A percentile compares a stretch with the other conserved stretches of the same genome.
phyloP scores from a whole-genome alignment of 2,888 invertebrate genomes.

The Drosophila pegasa region DNA sequence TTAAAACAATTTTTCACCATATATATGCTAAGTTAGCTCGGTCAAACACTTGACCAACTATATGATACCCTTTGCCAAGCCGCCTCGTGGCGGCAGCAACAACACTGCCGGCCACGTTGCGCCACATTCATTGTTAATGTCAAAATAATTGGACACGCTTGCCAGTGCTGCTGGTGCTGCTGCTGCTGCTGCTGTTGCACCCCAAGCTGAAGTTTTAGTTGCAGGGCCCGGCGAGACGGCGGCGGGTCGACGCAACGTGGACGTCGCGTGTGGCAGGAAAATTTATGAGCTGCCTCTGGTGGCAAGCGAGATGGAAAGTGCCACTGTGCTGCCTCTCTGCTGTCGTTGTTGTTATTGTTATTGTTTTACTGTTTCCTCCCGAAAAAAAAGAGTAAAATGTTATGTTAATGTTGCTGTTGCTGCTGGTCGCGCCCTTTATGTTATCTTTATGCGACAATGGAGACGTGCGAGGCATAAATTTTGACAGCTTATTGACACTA shows the following conservation, averaged over 20 bases:
- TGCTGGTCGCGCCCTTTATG: constrained; percentile 56
- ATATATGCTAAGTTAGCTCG: neutral
- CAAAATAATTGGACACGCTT: constrained; percentile 83
- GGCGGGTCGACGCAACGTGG: constrained; percentile 5
- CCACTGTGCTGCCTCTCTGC: constrained; percentile 57
- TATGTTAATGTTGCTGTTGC: constrained; percentile 53
- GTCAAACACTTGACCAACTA: neutral
- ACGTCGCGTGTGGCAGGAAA: constrained; percentile 79
- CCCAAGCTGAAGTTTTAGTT: constrained; percentile 29
- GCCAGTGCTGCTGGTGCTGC: constrained; percentile 44
- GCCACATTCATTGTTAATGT: constrained; percentile 81
- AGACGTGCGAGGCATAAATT: constrained; percentile 71
- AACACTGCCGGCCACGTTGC: constrained; percentile 54
- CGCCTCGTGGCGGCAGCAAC: neutral
- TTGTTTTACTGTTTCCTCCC: constrained; percentile 10
- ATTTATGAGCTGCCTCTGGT: constrained; percentile 68
- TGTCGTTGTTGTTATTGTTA: neutral
- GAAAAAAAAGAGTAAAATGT: constrained; percentile 39
- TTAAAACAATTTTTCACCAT: neutral
- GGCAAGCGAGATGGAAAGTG: constrained; percentile 61
- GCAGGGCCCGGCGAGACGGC: constrained; percentile 19
- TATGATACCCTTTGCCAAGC: neutral
- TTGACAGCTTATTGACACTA: constrained; percentile 80
- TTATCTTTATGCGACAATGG: constrained; percentile 56
- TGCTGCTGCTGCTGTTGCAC: constrained; percentile 35